phyloP scores from a whole-genome alignment of 2,113 vertebrate species.

The Ceyx margarethae region DNA sequence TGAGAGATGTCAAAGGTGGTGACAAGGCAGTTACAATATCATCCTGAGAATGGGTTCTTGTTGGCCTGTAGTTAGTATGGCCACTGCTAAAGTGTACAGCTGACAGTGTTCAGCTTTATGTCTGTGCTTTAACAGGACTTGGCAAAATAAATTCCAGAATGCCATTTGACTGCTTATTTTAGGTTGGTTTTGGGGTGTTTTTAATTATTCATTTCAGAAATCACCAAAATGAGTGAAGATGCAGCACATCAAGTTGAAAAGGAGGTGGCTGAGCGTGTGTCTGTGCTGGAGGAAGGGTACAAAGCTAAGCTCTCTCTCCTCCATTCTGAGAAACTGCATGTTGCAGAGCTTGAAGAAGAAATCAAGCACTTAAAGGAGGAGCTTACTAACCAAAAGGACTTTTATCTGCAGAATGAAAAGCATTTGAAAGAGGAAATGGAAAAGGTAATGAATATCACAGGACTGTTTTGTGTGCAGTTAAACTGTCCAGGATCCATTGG shows the following conservation, averaged over 20 bases:
- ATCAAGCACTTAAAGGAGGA: constrained; percentile 71
- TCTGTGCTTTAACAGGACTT: not conserved
- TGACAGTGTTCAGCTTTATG: not conserved
- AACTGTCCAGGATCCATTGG: not conserved
- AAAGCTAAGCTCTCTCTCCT: constrained; percentile 52
- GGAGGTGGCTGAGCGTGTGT: constrained; percentile 70
- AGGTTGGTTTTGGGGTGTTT: not conserved
- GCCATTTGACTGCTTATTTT: not conserved
- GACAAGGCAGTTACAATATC: not conserved
- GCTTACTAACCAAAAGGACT: constrained; percentile 58
- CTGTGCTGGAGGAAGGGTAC: constrained; percentile 74
- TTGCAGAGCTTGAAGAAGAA: constrained; percentile 74
- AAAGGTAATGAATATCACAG: constrained; percentile 16
- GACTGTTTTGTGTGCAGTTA: not conserved
- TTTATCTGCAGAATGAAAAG: constrained; percentile 58
- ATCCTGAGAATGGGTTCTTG: not conserved
- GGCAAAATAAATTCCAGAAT: not conserved
- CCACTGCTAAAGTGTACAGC: not conserved
- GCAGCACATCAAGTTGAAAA: constrained; percentile 72
- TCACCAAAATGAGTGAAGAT: constrained; percentile 69
- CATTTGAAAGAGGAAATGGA: constrained; percentile 67
- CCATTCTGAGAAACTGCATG: constrained; percentile 39
- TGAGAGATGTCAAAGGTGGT: not conserved
- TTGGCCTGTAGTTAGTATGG: not conserved
- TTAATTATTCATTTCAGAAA: constrained; percentile 63